A percentile compares a stretch with the other conserved stretches of the same genome.
Evolutionary conservation across 2,797 vertebrate species (phyloP).

Genomic region (Argya squamiceps): DNA sequence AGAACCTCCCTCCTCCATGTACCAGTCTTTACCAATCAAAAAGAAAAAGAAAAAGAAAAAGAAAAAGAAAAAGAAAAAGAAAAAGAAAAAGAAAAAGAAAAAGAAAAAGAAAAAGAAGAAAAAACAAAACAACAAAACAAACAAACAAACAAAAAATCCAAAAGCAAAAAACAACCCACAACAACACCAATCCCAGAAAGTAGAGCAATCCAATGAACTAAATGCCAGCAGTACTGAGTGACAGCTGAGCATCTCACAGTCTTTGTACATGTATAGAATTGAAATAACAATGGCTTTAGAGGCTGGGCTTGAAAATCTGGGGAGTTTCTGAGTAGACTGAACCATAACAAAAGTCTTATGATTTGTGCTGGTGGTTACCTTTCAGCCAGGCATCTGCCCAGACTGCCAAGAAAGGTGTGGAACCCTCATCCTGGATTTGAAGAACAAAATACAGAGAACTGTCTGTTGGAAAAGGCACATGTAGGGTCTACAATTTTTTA

Average conservation of each 20-base stretch:
- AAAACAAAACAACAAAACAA: too few species aligned
- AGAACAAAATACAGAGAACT: background rate
- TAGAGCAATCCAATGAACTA: background rate
- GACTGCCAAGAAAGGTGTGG: background rate
- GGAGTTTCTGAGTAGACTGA: background rate
- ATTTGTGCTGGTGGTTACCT: background rate
- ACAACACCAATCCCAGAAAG: too few species aligned
- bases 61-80: too few species aligned
- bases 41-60: too few species aligned
- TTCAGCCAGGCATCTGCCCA: background rate
- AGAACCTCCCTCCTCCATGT: background rate
- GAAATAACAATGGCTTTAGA: background rate
- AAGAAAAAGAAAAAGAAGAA: too few species aligned
- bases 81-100: background rate
- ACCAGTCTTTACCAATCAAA: background rate
- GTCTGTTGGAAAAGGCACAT: background rate
- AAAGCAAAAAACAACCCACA: too few species aligned
- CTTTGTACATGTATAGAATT: background rate
- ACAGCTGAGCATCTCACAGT: background rate
- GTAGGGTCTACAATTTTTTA: background rate
- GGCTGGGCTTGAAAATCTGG: background rate
- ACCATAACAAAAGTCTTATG: background rate
- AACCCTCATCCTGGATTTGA: background rate
- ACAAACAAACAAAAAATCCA: too few species aligned
- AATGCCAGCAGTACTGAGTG: background rate